Conservation (phyloP, 1,140 invertebrate genomes). For the Aphaenogaster ashmeadi region DNA sequence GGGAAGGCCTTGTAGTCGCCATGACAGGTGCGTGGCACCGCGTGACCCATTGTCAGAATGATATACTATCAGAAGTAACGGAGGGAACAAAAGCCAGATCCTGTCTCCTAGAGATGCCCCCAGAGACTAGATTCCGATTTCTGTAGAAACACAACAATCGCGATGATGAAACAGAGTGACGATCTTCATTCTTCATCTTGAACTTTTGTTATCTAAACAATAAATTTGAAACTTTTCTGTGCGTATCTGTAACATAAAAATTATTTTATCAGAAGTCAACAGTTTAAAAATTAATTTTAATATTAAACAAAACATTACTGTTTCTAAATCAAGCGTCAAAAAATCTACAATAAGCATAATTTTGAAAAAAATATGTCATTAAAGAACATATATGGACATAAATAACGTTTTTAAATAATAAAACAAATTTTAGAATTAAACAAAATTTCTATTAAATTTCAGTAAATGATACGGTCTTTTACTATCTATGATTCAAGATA, state of each 20-base stretch:
- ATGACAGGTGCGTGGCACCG: constrained; percentile 62
- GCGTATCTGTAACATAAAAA: background rate
- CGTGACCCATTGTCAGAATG: constrained; percentile 55
- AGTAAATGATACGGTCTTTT: background rate
- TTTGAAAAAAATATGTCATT: background rate
- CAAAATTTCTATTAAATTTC: background rate
- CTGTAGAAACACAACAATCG: background rate
- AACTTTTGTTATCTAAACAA: background rate
- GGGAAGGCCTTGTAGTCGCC: constrained; percentile 29
- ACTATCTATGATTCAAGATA: background rate
- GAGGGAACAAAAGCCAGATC: constrained; percentile 45
- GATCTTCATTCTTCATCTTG: background rate
- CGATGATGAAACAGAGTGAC: background rate
- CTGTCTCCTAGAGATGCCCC: constrained; percentile 10
- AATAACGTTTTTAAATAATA: background rate
- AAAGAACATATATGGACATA: background rate
- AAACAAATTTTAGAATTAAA: background rate
- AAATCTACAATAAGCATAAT: background rate
- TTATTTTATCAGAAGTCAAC: background rate
- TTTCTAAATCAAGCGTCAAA: background rate
- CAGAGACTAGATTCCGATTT: constrained; percentile 22
- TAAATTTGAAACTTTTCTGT: background rate
- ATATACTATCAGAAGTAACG: constrained; percentile 57
- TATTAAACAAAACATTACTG: background rate
- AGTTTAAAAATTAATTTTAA: background rate